phyloP scores from a whole-genome alignment of 2,888 invertebrate species.

The Trissoscelio sp. region DNA sequence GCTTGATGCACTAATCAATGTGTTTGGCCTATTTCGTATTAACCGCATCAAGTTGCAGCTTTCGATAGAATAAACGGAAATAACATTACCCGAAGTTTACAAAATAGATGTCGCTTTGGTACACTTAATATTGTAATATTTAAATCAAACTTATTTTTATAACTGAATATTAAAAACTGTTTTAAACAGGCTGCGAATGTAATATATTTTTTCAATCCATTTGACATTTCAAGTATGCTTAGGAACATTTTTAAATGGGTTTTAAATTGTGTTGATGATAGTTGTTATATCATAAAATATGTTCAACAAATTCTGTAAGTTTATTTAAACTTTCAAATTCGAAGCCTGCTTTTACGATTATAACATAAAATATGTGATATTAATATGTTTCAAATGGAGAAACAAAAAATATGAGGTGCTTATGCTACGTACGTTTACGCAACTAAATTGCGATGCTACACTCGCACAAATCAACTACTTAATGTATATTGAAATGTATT shows the following conservation, averaged over 20 bases:
- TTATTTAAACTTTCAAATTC: background rate
- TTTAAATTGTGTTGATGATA: no score
- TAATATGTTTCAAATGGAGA: no score
- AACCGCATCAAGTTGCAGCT: constrained; percentile 20
- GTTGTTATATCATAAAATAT: no score
- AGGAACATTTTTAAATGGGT: no score
- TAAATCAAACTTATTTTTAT: background rate
- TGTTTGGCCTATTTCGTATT: constrained; percentile 56
- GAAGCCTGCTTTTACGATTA: background rate
- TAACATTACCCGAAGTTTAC: background rate
- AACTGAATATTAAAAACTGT: background rate
- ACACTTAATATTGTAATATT: background rate
- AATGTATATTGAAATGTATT: no score
- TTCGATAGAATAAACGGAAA: background rate
- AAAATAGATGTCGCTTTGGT: background rate
- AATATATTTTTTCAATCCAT: background rate
- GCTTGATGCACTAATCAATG: constrained; percentile 52
- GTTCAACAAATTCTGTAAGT: background rate
- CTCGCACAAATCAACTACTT: no score
- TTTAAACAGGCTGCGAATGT: constrained; percentile 3
- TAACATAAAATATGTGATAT: background rate
- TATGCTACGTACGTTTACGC: no score
- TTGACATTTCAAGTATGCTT: background rate
- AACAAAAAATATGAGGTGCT: no score
- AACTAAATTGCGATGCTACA: no score